Evolutionary conservation across 1,140 invertebrate genomes (phyloP), one percentile per base, ranked within the genome.

Genomic region (Drosophila funebris): DNA sequence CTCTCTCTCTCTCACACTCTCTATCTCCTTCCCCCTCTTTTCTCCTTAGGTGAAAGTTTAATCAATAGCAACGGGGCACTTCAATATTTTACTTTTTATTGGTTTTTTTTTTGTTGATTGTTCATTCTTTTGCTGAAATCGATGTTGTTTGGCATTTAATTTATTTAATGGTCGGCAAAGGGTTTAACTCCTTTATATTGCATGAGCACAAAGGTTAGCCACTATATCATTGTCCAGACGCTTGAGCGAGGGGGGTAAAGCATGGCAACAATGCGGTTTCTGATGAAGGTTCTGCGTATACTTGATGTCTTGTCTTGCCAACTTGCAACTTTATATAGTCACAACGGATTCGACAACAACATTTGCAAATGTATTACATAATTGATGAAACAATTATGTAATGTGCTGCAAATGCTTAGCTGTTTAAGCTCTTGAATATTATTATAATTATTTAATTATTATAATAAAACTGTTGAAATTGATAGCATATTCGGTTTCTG

Each of bases 41-140:
- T 8, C 72, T 63, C 61, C 52, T 29, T 79, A 63, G 77, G 58
- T 76, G 67, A 85, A 85, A 80, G 73, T 81, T 67, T 53, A 72
- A 46, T 71, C 68, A 64, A 70, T 71, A 27, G 48, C 50, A 70
- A 7, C 60, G 0, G 53, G 44, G 44, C 44, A 36, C 37, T 61
- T 58, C 60, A 29, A 56, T 58, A 62, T 62, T 63, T 29, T 48
- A 14, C 44, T 54, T 39, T 39, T 27, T 29, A 14, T 39, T 37
- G 13, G 6, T 39, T 18, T 14, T 48, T 58, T 24, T 13, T 39
- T 39, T 31, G 1, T 27, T n/a, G 14, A 11, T 7, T 27, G n/a
- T n/a, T n/a, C n/a, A n/a, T n/a, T n/a, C n/a, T 13, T 14, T 0
- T 14, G 44, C 44, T 61, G 58, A 52, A 62, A 62, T 62, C 66